Evolutionary conservation across 2,797 vertebrate species (phyloP).

Genomic region (Enoplosus armatus): DNA sequence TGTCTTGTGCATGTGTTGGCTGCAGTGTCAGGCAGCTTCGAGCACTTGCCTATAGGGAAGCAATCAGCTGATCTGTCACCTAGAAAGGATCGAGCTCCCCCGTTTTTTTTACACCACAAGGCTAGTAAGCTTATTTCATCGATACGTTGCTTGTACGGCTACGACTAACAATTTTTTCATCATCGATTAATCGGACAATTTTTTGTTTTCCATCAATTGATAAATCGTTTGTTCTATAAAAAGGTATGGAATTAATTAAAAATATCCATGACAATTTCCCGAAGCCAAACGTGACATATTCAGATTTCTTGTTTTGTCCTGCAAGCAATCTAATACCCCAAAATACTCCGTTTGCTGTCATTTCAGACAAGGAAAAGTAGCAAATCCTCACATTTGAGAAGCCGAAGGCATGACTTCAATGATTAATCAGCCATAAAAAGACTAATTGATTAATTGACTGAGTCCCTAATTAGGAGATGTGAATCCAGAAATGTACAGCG

Average conservation of each 20-base stretch:
- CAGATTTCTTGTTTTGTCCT: not conserved
- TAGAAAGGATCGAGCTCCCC: not conserved
- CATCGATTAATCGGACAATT: no score
- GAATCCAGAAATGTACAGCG: not conserved
- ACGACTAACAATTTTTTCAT: not conserved
- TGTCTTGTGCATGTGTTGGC: constrained; percentile 33
- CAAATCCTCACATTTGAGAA: not conserved
- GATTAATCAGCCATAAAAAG: not conserved
- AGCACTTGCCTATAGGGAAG: constrained; percentile 21
- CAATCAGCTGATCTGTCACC: constrained; percentile 52
- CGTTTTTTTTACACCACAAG: not conserved
- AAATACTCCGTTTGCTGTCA: not conserved
- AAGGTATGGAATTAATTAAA: not conserved
- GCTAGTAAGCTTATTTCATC: not conserved
- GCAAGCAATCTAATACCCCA: not conserved
- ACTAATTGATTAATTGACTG: not conserved
- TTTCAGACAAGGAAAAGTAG: not conserved
- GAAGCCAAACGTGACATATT: not conserved
- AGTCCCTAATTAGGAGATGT: no score
- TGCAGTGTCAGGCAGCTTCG: constrained; percentile 21
- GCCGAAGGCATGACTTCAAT: not conserved
- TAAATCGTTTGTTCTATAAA: not conserved
- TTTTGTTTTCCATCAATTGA: not conserved
- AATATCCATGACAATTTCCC: not conserved
- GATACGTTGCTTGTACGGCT: not conserved